Conservation (phyloP, 30 jellyfish, hydroid and myxozoan species). For the Mastigias papua region DNA sequence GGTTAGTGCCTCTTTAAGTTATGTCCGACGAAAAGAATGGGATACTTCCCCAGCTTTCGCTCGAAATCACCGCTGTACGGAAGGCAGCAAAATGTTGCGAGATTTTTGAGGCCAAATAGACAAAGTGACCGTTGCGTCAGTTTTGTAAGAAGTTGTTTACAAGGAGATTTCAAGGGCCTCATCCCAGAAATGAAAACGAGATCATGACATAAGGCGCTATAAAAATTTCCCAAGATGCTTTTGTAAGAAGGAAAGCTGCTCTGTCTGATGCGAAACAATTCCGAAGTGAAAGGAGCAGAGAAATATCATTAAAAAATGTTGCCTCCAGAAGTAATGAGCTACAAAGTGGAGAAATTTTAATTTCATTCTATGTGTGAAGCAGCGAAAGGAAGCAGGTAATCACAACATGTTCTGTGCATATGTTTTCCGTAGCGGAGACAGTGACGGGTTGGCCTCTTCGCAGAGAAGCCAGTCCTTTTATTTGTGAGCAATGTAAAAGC, state of each 20-base stretch:
- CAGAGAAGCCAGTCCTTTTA: background rate
- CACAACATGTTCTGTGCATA: background rate
- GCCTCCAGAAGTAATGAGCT: background rate
- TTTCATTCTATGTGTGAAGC: background rate
- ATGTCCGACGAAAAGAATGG: too few relatives aligned
- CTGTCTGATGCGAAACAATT: slow-evolving; percentile 22
- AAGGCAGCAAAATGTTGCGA: too few relatives aligned
- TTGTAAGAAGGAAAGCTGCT: slow-evolving; percentile 59
- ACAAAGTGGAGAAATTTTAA: background rate
- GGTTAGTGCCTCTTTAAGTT: too few relatives aligned
- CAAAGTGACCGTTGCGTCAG: too few relatives aligned
- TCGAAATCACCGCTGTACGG: too few relatives aligned
- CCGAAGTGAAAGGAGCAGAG: slow-evolving; percentile 29
- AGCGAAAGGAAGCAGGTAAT: slow-evolving; percentile 22
- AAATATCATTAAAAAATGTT: slow-evolving; percentile 4
- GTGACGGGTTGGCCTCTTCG: slow-evolving; percentile 29
- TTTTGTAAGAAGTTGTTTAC: too few relatives aligned
- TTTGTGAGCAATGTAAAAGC: background rate
- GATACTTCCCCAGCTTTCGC: too few relatives aligned
- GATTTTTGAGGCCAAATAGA: too few relatives aligned
- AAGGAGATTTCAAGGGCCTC: too few relatives aligned
- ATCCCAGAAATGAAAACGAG: slow-evolving; percentile 18
- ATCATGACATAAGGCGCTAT: slow-evolving; percentile 63
- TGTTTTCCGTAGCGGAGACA: background rate
- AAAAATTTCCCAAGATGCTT: slow-evolving; percentile 69